Base-by-base conservation (phyloP, 1,140 invertebrate genomes). In the Macrosteles quadrilineatus region DNA sequence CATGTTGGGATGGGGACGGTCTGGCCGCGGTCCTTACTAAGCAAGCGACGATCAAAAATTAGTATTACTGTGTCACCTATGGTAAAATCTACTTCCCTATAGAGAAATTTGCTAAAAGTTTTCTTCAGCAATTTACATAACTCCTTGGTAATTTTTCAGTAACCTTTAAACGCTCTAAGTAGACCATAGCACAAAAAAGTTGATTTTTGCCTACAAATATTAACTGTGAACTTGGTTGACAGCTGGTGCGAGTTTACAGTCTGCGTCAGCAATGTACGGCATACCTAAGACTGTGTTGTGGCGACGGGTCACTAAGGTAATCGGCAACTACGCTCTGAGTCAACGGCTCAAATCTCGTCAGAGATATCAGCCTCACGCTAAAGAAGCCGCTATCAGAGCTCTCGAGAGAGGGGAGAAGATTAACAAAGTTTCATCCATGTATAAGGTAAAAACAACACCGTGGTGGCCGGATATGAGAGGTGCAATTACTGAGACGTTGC, bases 201-300 rank as follows among this genome's bases (percentile, higher is more conserved):
- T n/a, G n/a, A n/a, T n/a, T n/a, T n/a, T n/a, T n/a, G n/a, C n/a
- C n/a, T n/a, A n/a, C n/a, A n/a, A n/a, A n/a, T n/a, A n/a, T n/a
- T n/a, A n/a, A 79, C 79, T 74, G 78, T 83, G 74, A 82, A 83
- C 72, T 6, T 36, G 4, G 4, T 36, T 14, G 66, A 14, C 64
- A 83, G 81, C 72, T 63, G 83, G 83, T 45, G 77, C 81, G 17
- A 84, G 82, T 69, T 76, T 84, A 29, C 82, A 83, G 72, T 78
- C 81, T 66, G 81, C 83, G 21, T 78, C 82, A 27, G 81, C 82
- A 74, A 81, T 82, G 68, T 86, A 77, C 68, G 80, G 81, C 62
- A 86, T 87, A 73, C 86, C 86, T 14, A 87, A 87, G 77, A 87
- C 86, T 12, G 85, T 87, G 1, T 75, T 87, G 23, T 87, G 86